Evolutionary conservation across 2,888 invertebrate genomes (phyloP).

Genomic region (Ethmia dodecea): DNA sequence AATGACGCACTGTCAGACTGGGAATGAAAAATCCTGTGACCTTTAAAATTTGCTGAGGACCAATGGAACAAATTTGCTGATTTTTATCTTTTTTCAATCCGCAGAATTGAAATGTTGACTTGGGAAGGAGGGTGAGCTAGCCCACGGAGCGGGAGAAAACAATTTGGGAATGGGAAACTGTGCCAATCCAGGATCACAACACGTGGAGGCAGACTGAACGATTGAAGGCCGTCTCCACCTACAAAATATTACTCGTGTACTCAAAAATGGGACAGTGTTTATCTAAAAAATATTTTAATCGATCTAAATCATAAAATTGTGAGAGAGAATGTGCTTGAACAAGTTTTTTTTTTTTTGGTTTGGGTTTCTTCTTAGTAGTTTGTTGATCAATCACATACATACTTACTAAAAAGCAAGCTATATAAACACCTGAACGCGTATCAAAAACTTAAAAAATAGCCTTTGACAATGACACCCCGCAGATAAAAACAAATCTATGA

Average conservation of each 20-base stretch:
- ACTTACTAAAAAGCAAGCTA: too few relatives aligned
- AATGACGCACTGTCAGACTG: constrained; percentile 7
- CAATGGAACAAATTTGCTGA: constrained; percentile 20
- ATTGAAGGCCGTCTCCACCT: constrained; percentile 25
- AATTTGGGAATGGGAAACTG: constrained; percentile 24
- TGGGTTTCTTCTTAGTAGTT: too few relatives aligned
- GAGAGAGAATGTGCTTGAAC: too few relatives aligned
- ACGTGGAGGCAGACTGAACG: constrained; percentile 30
- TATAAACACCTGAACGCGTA: too few relatives aligned
- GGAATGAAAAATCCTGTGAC: constrained; percentile 29
- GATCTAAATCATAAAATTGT: too few relatives aligned
- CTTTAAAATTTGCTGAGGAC: constrained; percentile 20
- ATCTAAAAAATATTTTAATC: too few relatives aligned
- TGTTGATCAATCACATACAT: too few relatives aligned
- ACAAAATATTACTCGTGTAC: too few relatives aligned
- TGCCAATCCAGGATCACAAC: constrained; percentile 36
- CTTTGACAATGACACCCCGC: too few relatives aligned
- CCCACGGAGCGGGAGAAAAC: constrained; percentile 14
- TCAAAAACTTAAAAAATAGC: too few relatives aligned
- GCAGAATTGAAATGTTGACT: constrained; percentile 38
- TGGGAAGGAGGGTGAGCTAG: constrained; percentile 18
- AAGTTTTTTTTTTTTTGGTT: too few relatives aligned
- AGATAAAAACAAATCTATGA: too few relatives aligned
- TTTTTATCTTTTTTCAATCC: constrained; percentile 26
- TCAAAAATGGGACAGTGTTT: constrained; percentile 1